Percentiles rank a stretch among this genome's conserved stretches.
Evolutionary conservation across 2,888 invertebrate species (phyloP).

Genomic region (Gibbula magus): DNA sequence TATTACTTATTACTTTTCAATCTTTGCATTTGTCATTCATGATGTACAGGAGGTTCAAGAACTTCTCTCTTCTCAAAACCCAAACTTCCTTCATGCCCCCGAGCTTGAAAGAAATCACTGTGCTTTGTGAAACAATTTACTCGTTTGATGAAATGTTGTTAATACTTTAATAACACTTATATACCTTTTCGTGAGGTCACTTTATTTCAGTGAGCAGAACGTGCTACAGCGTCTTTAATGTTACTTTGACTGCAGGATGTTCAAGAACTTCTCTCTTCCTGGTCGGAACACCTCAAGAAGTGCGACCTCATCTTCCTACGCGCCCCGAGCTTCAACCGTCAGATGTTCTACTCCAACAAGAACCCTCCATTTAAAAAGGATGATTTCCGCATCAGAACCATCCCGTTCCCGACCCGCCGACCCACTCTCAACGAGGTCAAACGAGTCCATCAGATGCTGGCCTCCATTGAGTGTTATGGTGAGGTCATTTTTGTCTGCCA

Average conservation of each 20-base stretch:
- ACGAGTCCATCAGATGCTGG: slow-evolving; percentile 83
- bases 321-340: slow-evolving; percentile 83
- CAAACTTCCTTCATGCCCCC: too few species aligned
- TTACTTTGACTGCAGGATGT: slow-evolving; percentile 87
- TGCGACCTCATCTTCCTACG: slow-evolving; percentile 86
- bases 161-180: too few species aligned
- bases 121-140: too few species aligned
- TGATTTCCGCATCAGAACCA: slow-evolving; percentile 69
- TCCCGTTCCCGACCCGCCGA: slow-evolving; percentile 89
- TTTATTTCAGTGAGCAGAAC: too few species aligned
- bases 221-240: too few species aligned
- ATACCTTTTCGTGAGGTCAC: too few species aligned
- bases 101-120: too few species aligned
- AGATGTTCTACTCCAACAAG: slow-evolving; percentile 85
- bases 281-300: slow-evolving; percentile 81
- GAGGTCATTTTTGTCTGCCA: slow-evolving; percentile 27
- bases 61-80: too few species aligned
- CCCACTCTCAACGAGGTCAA: slow-evolving; percentile 88
- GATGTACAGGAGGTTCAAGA: too few species aligned
- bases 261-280: slow-evolving; percentile 82
- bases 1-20: too few species aligned
- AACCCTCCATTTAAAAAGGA: slow-evolving; percentile 79
- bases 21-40: too few species aligned
- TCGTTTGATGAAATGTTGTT: too few species aligned
- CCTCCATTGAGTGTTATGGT: slow-evolving; percentile 74